These are phyloP conservation scores for Hirundo rustica DNA, from an alignment of 2,797 vertebrate genomes.

Conservation along the genomic window DNA sequence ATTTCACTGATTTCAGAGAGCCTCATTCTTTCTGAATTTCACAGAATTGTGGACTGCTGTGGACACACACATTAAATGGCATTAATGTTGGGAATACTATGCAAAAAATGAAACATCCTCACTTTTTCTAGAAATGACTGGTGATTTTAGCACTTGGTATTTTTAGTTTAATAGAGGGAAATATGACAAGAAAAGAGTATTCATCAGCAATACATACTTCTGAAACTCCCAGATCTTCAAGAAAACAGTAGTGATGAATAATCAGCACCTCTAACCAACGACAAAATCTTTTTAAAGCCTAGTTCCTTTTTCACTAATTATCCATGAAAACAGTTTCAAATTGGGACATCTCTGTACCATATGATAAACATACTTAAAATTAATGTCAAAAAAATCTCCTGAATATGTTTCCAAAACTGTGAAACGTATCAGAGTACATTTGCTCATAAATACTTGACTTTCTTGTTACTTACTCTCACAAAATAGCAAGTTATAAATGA, in stretches of 20 bases:
- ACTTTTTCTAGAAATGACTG: not conserved
- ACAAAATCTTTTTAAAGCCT: not conserved
- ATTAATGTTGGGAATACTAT: not conserved
- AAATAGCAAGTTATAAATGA: not conserved
- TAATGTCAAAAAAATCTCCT: not conserved
- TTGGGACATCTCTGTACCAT: not conserved
- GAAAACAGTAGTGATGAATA: not conserved
- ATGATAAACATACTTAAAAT: not conserved
- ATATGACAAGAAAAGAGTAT: not conserved
- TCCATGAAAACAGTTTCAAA: not conserved
- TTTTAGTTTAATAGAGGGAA: not conserved
- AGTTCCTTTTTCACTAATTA: not conserved
- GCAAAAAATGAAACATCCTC: not conserved
- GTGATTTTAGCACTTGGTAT: not conserved
- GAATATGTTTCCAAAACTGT: not conserved
- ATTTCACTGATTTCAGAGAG: not conserved
- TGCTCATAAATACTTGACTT: not conserved
- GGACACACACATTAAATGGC: not conserved
- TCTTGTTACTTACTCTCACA: not conserved
- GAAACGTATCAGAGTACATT: not conserved
- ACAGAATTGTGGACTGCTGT: not conserved
- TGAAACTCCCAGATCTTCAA: not conserved
- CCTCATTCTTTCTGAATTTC: not conserved
- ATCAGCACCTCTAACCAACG: not conserved
- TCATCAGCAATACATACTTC: not conserved